Percentiles rank a stretch among this genome's conserved stretches.
phyloP scores from a whole-genome alignment of 2,113 vertebrate genomes.

The Mustelus asterias region DNA sequence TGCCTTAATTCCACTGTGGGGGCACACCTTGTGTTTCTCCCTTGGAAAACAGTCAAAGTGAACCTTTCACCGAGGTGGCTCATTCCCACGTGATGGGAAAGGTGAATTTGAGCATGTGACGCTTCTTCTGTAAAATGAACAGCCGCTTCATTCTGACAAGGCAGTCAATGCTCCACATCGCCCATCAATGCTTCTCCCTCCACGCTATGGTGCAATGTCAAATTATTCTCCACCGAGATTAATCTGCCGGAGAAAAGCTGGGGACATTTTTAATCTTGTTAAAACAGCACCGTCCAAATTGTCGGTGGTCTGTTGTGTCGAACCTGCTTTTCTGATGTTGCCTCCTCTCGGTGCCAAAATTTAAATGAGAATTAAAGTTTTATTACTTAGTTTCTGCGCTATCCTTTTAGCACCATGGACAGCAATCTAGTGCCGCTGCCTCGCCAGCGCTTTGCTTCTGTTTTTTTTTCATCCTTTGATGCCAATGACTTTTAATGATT shows the following conservation, averaged over 20 bases:
- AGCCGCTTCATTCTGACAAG: conserved; percentile 52
- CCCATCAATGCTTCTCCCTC: conserved; percentile 43
- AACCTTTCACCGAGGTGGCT: conserved; percentile 42
- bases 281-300: conserved; percentile 62
- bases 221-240: conserved; percentile 64
- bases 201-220: conserved; percentile 7
- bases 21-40: conserved; percentile 39
- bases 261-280: conserved; percentile 65
- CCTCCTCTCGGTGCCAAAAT: not conserved
- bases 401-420: conserved; percentile 30
- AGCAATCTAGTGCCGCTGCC: not conserved
- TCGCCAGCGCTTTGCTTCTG: not conserved
- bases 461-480: not conserved
- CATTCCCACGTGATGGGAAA: conserved; percentile 44
- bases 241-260: conserved; percentile 48
- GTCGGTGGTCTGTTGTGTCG: conserved; percentile 42
- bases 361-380: not conserved
- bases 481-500: not conserved
- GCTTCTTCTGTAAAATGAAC: conserved; percentile 52
- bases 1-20: conserved; percentile 42
- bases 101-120: conserved; percentile 49
- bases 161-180: conserved; percentile 52
- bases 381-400: not conserved
- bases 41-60: conserved; percentile 43
- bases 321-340: not conserved